These are phyloP conservation scores for Magallana gigas DNA, from an alignment of 1,140 invertebrate species.

Conservation along the genomic window DNA sequence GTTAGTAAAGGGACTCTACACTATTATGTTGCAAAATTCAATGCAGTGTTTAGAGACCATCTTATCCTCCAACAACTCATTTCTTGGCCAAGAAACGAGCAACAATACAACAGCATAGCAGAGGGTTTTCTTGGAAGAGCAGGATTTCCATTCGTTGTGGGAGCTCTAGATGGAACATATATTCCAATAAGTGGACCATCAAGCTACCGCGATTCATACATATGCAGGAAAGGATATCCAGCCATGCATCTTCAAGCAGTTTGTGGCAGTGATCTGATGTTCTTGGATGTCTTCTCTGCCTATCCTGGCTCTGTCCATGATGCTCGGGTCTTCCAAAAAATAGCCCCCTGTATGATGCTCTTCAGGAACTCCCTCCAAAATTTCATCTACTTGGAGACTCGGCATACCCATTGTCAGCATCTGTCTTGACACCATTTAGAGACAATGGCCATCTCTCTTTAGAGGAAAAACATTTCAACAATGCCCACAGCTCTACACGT, in stretches of 20 bases:
- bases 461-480: constrained; percentile 27
- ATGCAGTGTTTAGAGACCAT: neutral
- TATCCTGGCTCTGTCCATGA: constrained; percentile 58
- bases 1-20: constrained; percentile 44
- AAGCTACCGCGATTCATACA: constrained; percentile 48
- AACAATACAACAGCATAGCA: neutral
- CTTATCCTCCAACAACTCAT: constrained; percentile 3
- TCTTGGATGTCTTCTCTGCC: constrained; percentile 54
- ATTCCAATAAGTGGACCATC: constrained; percentile 50
- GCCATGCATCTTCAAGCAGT: constrained; percentile 56
- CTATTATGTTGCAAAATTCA: constrained; percentile 1
- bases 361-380: neutral
- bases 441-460: constrained; percentile 20
- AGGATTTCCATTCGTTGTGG: constrained; percentile 4
- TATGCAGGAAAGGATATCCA: constrained; percentile 52
- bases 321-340: constrained; percentile 54
- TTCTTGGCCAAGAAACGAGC: neutral
- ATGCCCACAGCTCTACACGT: neutral
- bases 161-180: constrained; percentile 49
- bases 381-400: constrained; percentile 30
- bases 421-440: constrained; percentile 32
- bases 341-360: constrained; percentile 38
- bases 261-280: constrained; percentile 48
- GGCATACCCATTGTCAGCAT: neutral
- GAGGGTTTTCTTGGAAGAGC: constrained; percentile 13